A percentile compares a stretch with the other conserved stretches of the same genome.
Conservation (phyloP, 64 coral and sea anemone species). For the Platygyra sinensis region DNA sequence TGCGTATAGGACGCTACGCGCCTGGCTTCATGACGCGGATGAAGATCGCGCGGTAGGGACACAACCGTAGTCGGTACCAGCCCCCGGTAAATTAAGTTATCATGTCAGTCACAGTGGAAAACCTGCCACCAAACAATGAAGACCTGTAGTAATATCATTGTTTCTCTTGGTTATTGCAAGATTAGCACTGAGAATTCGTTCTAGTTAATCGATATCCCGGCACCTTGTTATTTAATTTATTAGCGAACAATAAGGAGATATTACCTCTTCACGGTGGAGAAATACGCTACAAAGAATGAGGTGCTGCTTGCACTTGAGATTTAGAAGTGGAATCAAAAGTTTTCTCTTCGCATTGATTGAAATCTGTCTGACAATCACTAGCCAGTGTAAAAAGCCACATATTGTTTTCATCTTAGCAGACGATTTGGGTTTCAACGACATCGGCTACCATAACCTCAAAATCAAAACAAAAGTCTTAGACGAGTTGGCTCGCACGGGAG, state of each 20-base stretch:
- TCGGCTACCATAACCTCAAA: slow-evolving; percentile 51
- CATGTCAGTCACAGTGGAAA: neutral
- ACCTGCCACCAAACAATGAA: neutral
- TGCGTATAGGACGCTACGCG: no score
- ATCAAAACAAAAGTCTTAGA: slow-evolving; percentile 68
- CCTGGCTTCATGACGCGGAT: no score
- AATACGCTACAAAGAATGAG: neutral
- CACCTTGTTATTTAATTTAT: no score
- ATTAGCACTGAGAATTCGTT: neutral
- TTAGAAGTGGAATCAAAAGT: neutral
- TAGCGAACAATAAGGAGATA: neutral
- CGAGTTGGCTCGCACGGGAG: slow-evolving; percentile 40
- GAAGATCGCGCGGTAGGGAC: no score
- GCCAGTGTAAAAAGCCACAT: slow-evolving; percentile 22
- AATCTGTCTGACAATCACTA: neutral
- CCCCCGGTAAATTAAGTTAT: no score
- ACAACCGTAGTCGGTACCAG: no score
- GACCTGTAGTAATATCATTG: neutral
- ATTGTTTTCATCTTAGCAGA: slow-evolving; percentile 60
- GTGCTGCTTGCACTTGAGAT: neutral
- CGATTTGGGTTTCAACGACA: slow-evolving; percentile 69
- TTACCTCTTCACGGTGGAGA: neutral
- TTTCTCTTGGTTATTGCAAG: neutral
- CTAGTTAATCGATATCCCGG: neutral
- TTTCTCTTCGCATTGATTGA: neutral